Percentiles rank a stretch among this genome's conserved stretches.
These are phyloP conservation scores for Pseudobourletiella spinata DNA, from an alignment of 1,140 invertebrate species.

Conservation along the genomic window DNA sequence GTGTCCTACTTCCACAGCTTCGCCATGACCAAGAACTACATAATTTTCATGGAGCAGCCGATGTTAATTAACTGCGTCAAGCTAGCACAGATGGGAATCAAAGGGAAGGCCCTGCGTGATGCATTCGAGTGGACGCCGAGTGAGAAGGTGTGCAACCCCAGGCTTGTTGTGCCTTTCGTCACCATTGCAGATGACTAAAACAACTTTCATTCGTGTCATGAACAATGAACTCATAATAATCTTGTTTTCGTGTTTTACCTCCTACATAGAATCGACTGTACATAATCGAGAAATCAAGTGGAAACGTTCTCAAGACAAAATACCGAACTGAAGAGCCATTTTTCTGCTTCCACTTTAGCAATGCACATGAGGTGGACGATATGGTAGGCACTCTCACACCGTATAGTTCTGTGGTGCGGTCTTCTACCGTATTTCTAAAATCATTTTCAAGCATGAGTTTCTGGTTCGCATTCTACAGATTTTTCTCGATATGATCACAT, in stretches of 20 bases:
- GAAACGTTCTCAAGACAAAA: slow-evolving; percentile 40
- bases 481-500: slow-evolving; percentile 40
- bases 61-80: slow-evolving; percentile 43
- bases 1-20: slow-evolving; percentile 49
- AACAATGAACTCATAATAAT: no score
- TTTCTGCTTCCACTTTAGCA: slow-evolving; percentile 49
- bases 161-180: no score
- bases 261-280: slow-evolving; percentile 40
- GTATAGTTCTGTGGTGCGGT: no score
- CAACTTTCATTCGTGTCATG: no score
- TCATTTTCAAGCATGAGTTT: no score
- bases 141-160: no score
- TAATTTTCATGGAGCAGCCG: slow-evolving; percentile 47
- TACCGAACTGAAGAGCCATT: slow-evolving; percentile 43
- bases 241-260: no score
- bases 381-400: slow-evolving; percentile 35
- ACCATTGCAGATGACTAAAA: no score
- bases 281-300: slow-evolving; percentile 44
- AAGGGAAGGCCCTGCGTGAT: slow-evolving; percentile 41
- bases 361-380: slow-evolving; percentile 48
- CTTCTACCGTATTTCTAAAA: no score
- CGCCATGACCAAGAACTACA: slow-evolving; percentile 47
- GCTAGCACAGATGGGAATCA: slow-evolving; percentile 42
- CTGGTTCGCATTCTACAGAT: no score
- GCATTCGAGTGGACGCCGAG: slow-evolving; percentile 45